Percentiles rank a stretch among this genome's conserved stretches.
Evolutionary conservation across 1,140 invertebrate species (phyloP).

Genomic region (Pemphigus obesinymphae): DNA sequence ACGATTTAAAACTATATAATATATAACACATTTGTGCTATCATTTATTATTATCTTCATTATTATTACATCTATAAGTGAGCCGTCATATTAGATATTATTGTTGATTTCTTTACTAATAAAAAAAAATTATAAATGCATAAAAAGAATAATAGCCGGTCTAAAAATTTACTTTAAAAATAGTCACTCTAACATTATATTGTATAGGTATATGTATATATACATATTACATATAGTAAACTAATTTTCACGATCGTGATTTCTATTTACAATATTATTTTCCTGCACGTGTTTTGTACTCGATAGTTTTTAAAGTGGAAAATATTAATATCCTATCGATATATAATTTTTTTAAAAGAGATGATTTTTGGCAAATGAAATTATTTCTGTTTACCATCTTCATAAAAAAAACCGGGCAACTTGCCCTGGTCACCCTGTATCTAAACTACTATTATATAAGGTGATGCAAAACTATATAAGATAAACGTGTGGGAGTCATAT

Average conservation of each 20-base stretch:
- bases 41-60: too few relatives aligned
- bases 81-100: too few relatives aligned
- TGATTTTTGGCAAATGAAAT: slow-evolving; percentile 17
- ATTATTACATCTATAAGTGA: too few relatives aligned
- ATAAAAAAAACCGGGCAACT: slow-evolving; percentile 26
- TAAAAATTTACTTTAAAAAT: background rate
- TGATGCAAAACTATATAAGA: slow-evolving; percentile 26
- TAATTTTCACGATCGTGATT: background rate
- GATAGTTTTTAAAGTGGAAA: slow-evolving; percentile 7
- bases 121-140: too few relatives aligned
- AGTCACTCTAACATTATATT: too few relatives aligned
- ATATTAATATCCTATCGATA: slow-evolving; percentile 26
- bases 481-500: slow-evolving; percentile 22
- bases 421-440: slow-evolving; percentile 36
- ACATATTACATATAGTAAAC: background rate
- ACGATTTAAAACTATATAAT: too few relatives aligned
- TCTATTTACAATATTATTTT: background rate
- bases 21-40: too few relatives aligned
- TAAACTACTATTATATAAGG: slow-evolving; percentile 16
- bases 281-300: background rate
- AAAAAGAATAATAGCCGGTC: too few relatives aligned
- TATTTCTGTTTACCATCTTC: slow-evolving; percentile 29
- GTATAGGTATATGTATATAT: too few relatives aligned
- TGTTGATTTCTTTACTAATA: too few relatives aligned
- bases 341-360: slow-evolving; percentile 14